phyloP scores from a whole-genome alignment of 2,113 vertebrate species.

The Trichomycterus rosablanca region DNA sequence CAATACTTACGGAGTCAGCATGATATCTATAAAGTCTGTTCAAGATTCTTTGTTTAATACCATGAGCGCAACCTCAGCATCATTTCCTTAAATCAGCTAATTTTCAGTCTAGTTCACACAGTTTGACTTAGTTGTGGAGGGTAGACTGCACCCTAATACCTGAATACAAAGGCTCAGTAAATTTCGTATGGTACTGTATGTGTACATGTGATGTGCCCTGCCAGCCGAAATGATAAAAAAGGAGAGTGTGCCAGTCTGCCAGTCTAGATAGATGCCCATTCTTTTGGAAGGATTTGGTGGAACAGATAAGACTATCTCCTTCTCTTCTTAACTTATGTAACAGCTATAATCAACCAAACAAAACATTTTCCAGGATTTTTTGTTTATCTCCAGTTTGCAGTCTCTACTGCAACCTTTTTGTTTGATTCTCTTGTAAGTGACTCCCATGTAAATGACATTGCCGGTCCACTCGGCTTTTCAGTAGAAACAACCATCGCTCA shows the following conservation, averaged over 20 bases:
- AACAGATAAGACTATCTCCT: fast-evolving
- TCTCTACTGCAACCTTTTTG: background rate
- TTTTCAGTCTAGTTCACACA: background rate
- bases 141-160: slow-evolving; percentile 35
- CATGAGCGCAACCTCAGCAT: too few species aligned
- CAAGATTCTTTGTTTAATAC: too few species aligned
- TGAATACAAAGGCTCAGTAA: slow-evolving; percentile 34
- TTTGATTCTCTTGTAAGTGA: slow-evolving; percentile 40
- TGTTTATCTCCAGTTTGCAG: slow-evolving; percentile 25
- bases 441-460: slow-evolving; percentile 27
- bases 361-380: slow-evolving; percentile 45
- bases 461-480: slow-evolving; percentile 43
- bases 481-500: slow-evolving; percentile 39
- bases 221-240: slow-evolving; percentile 47
- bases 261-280: slow-evolving; percentile 45
- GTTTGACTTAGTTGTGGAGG: background rate
- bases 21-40: too few species aligned
- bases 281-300: slow-evolving; percentile 8
- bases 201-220: too few species aligned
- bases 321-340: background rate
- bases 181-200: slow-evolving; percentile 16
- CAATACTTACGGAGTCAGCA: too few species aligned
- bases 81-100: too few species aligned
- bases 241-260: slow-evolving; percentile 30
- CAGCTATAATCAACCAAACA: slow-evolving; percentile 12